Base-by-base conservation (phyloP, 2,888 invertebrate genomes). In the Ligdia adustata region DNA sequence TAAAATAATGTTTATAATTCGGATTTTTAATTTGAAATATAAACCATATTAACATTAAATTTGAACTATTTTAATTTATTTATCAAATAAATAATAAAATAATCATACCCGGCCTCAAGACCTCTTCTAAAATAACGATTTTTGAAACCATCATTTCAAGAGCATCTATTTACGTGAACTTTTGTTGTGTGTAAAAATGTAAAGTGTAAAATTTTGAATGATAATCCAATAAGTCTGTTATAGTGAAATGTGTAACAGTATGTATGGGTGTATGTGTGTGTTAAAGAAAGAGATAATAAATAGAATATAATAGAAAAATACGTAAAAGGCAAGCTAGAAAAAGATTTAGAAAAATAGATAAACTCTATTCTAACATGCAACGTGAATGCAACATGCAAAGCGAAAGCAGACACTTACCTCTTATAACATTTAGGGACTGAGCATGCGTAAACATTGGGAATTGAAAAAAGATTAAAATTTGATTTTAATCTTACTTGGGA, bases 71-170 rank as follows among this genome's bases (percentile, higher is more conserved):
- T 15, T 3, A 31, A 29, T 5, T 27, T 11, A 27, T 12, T n/a
- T 1, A 15, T n/a, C 9, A 35, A 24, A 35, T 35, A 57, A 70
- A 72, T 70, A 71, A 72, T 64, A 66, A 64, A 71, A 79, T 72
- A 79, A 72, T 75, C 84, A 87, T 86, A 87, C 88, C 89, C 77
- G 85, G 87, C 85, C 81, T 75, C 69, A 75, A 82, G 80, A 85
- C 86, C 82, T 81, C 77, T 79, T 82, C 81, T 72, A 69, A 75
- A 66, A 67, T 53, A 71, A 66, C 55, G 58, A 66, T 56, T 58
- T 48, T 38, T 50, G 63, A 59, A 66, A 64, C 49, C 62, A 69
- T 62, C 64, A 70, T 57, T 62, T 60, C 33, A 38, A 52, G 43
- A 43, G 24, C 24, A n/a, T n/a, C n/a, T n/a, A n/a, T n/a, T 32